phyloP scores from a whole-genome alignment of 2,113 vertebrate genomes.

The Oenanthe melanoleuca region DNA sequence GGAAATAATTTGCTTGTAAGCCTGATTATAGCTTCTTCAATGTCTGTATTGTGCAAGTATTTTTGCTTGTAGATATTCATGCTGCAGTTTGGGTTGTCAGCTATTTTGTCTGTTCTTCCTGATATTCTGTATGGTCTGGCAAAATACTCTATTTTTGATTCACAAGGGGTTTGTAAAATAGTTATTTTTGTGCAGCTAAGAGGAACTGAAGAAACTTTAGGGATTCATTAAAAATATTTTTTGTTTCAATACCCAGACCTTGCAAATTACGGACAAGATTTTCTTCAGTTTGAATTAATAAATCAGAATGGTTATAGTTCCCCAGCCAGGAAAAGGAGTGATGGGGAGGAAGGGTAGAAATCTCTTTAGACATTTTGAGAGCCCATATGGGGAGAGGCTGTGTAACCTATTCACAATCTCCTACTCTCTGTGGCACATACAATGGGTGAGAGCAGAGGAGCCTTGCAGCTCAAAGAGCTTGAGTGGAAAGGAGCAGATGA shows the following conservation, averaged over 20 bases:
- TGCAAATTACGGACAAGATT: neutral
- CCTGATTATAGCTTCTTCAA: neutral
- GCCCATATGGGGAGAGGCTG: neutral
- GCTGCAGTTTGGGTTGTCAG: neutral
- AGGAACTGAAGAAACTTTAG: neutral
- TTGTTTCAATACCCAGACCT: neutral
- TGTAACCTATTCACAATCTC: neutral
- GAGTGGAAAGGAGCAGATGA: neutral
- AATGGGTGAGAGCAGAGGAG: neutral
- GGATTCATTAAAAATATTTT: conserved; percentile 3
- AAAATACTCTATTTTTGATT: conserved; percentile 13
- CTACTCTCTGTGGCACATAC: neutral
- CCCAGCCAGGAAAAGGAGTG: neutral
- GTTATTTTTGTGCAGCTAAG: neutral
- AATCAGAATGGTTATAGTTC: neutral
- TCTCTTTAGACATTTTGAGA: neutral
- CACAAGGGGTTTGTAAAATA: neutral
- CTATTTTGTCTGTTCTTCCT: conserved; percentile 5
- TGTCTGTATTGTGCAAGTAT: neutral
- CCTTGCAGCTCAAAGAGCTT: neutral
- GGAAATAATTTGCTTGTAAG: neutral
- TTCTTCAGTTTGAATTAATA: conserved; percentile 1
- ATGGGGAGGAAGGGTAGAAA: neutral
- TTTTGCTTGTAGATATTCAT: neutral
- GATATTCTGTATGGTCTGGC: neutral